phyloP scores from a whole-genome alignment of 2,113 vertebrate genomes.

The Cyphomyrus discorhynchus region DNA sequence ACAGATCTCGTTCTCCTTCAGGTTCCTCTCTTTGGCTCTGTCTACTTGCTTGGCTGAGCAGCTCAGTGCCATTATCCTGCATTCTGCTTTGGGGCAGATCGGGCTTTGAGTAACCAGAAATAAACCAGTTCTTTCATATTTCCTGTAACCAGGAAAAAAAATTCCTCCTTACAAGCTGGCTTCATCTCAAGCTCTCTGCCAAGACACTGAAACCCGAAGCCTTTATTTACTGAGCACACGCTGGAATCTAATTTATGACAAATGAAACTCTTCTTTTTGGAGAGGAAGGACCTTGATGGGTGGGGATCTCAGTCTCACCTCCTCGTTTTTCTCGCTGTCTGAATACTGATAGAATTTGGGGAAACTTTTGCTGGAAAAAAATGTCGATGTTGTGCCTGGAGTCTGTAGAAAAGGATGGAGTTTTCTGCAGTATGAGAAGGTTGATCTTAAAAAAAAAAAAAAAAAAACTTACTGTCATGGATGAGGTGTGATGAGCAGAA shows the following conservation, averaged over 20 bases:
- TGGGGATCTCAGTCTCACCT: not conserved
- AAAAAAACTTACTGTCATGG: not conserved
- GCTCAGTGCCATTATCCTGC: not conserved
- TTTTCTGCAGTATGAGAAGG: not conserved
- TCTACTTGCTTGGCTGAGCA: not conserved
- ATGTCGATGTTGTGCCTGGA: not conserved
- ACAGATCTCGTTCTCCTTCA: not conserved
- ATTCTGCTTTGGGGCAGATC: not conserved
- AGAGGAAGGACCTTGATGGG: not conserved
- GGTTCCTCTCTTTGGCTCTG: not conserved
- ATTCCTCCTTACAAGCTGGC: not conserved
- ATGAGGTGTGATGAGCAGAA: not conserved
- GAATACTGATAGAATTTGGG: not conserved
- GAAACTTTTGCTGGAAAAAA: not conserved
- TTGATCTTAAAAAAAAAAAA: not conserved
- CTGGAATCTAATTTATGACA: slow-evolving; percentile 4
- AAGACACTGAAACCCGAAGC: not conserved
- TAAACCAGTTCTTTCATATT: not conserved
- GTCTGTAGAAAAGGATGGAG: not conserved
- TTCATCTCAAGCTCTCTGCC: not conserved
- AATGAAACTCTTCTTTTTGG: slow-evolving; percentile 11
- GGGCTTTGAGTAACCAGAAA: not conserved
- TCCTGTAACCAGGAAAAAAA: not conserved
- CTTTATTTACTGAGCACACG: not conserved
- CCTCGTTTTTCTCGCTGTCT: not conserved